phyloP scores from a whole-genome alignment of 2,797 vertebrate species.

The Varecia variegata region DNA sequence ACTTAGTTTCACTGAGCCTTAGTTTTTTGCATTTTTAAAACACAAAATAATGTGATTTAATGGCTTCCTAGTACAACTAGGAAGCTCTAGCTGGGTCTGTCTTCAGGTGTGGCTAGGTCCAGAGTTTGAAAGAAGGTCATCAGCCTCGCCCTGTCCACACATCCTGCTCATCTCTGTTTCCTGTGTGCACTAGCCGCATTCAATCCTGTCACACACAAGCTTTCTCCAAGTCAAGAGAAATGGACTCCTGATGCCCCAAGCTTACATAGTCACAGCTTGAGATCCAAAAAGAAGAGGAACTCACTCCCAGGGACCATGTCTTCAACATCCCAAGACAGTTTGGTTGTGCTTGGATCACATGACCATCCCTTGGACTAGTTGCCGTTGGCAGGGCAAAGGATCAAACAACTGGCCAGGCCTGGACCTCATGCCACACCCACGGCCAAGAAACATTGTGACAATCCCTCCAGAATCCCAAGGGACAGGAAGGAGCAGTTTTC shows the following conservation, averaged over 20 bases:
- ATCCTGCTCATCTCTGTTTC: not conserved
- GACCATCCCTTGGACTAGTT: not conserved
- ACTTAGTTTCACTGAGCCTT: not conserved
- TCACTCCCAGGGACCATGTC: not conserved
- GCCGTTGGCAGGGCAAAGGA: not conserved
- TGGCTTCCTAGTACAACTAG: not conserved
- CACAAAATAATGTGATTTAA: not conserved
- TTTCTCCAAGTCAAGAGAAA: not conserved
- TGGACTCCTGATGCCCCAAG: not conserved
- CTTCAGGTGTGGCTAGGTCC: not conserved
- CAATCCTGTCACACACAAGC: not conserved
- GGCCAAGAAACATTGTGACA: not conserved
- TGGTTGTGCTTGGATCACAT: not conserved
- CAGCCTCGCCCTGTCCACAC: not conserved
- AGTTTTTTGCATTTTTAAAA: not conserved
- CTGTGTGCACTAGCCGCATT: not conserved
- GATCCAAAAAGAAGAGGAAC: not conserved
- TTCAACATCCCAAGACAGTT: not conserved
- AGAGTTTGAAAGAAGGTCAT: not conserved
- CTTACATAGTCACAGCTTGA: not conserved
- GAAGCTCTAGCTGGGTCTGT: not conserved
- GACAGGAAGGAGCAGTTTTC: not conserved
- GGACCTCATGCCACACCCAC: not conserved
- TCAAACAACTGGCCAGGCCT: not conserved
- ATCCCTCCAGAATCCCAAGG: not conserved